Evolutionary conservation across 2,113 vertebrate genomes (phyloP).

Genomic region (Mormyrus lacerda): DNA sequence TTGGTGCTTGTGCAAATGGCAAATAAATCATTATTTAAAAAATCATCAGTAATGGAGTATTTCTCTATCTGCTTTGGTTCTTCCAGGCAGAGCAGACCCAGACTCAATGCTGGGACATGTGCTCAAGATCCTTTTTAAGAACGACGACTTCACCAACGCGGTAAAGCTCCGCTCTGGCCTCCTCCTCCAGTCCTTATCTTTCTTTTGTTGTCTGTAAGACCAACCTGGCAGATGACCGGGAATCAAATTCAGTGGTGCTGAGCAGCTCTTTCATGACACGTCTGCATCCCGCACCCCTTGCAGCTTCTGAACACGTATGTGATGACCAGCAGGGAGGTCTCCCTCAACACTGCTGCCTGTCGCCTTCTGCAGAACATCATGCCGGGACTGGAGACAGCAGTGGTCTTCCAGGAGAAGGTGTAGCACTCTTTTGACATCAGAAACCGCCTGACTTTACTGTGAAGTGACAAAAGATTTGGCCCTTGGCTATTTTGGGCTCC

Average conservation of each 20-base stretch:
- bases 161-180: constrained; percentile 54
- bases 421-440: neutral
- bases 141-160: constrained; percentile 98
- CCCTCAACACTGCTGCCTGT: constrained; percentile 2
- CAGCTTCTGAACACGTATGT: constrained; percentile 80
- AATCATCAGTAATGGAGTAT: neutral
- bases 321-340: constrained; percentile 87
- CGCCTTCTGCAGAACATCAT: constrained; percentile 72
- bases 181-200: neutral
- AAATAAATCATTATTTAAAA: neutral
- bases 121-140: constrained; percentile 96
- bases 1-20: neutral
- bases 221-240: neutral
- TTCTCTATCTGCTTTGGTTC: neutral
- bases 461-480: neutral
- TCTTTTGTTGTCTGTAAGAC: neutral
- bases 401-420: constrained; percentile 96
- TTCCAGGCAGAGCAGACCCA: constrained; percentile 87
- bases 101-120: constrained; percentile 93
- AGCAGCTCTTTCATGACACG: neutral
- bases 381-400: constrained; percentile 94
- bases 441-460: neutral
- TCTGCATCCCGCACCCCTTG: neutral
- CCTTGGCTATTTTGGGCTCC: neutral
- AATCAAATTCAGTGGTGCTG: neutral